Evolutionary conservation across 2,797 vertebrate species (phyloP), one percentile per base, ranked within the genome.

Genomic region (Oreochromis grahami): DNA sequence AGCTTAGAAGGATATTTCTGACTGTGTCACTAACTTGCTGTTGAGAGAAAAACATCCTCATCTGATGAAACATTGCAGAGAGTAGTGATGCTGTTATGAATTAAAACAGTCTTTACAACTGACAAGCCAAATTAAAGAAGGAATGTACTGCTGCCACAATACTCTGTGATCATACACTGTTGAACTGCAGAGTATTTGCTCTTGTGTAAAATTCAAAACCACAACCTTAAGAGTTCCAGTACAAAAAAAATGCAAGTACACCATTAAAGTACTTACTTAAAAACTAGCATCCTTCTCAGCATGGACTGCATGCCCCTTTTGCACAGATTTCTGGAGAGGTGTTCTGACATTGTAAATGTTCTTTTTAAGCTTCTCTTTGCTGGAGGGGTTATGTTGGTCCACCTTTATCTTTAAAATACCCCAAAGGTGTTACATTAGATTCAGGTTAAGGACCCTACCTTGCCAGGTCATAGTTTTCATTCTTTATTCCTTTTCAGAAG

Each of bases 1-100:
- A 92, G 90, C 88, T 90, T 84, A 89, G 86, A 87, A 77, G 85
- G 88, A 92, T 93, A 89, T 91, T 91, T 93, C 77, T 86, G 89
- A 93, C 88, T 86, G 81, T 88, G 88, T 87, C 88, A 83, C 87
- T 88, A 85, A 90, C 78, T 90, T 88, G 87, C 84, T 83, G 78
- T 78, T 85, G 89, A 80, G 81, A 84, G 87, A 52, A 85, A 91
- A 88, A 84, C 82, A 89, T 87, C 84, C 76, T 88, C 77, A 63
- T 48, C 86, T 78, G 79, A 65, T 55, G 51, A 82, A 84, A 81
- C 80, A 82, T 70, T 32, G 77, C 45, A 83, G 32, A 83, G 26
- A 80, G 76, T 5, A 29, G 55, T 4, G 76, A 60, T 26, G 60
- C 43, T 78, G 32, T 43, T 86, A 24, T 19, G 45, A 68, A 78